Evolutionary conservation across 2,888 invertebrate genomes (phyloP).

Genomic region (Anoncus sp.): DNA sequence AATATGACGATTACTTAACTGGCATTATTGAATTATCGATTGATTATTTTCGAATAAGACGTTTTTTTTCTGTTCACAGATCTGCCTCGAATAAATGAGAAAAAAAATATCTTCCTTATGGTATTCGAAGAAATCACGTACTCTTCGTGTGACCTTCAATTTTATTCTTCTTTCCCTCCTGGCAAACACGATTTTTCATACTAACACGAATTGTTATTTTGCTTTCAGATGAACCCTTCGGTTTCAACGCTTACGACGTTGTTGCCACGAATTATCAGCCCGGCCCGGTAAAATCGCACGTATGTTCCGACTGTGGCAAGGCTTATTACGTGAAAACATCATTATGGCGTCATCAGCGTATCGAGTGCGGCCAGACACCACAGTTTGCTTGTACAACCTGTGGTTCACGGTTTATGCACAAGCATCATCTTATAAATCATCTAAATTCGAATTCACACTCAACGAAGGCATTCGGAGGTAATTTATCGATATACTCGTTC

Average conservation of each 20-base stretch:
- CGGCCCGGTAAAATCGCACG: slow-evolving; percentile 51
- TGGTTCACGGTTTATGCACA: slow-evolving; percentile 66
- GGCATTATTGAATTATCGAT: no score
- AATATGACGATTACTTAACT: no score
- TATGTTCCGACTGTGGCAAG: slow-evolving; percentile 73
- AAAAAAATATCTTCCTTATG: not conserved
- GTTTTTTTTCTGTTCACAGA: slow-evolving; percentile 17
- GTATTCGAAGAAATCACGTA: no score
- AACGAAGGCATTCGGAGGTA: slow-evolving; percentile 3
- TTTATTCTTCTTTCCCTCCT: not conserved
- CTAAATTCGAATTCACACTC: slow-evolving; percentile 30
- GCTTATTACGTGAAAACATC: slow-evolving; percentile 72
- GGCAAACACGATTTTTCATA: slow-evolving; percentile 5
- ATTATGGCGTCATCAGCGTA: slow-evolving; percentile 74
- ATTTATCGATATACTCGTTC: not conserved
- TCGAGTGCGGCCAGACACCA: slow-evolving; percentile 78
- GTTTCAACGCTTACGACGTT: slow-evolving; percentile 4
- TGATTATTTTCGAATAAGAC: no score
- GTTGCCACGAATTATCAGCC: slow-evolving; percentile 9
- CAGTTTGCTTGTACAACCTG: slow-evolving; percentile 74
- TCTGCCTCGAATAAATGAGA: not conserved
- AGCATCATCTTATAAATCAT: slow-evolving; percentile 64
- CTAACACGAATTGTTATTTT: slow-evolving; percentile 26
- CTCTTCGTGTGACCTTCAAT: not conserved
- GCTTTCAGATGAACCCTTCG: slow-evolving; percentile 34